A percentile compares a stretch with the other conserved stretches of the same genome.
These are phyloP conservation scores for Syritta pipiens DNA, from an alignment of 2,888 invertebrate species.

Conservation along the genomic window DNA sequence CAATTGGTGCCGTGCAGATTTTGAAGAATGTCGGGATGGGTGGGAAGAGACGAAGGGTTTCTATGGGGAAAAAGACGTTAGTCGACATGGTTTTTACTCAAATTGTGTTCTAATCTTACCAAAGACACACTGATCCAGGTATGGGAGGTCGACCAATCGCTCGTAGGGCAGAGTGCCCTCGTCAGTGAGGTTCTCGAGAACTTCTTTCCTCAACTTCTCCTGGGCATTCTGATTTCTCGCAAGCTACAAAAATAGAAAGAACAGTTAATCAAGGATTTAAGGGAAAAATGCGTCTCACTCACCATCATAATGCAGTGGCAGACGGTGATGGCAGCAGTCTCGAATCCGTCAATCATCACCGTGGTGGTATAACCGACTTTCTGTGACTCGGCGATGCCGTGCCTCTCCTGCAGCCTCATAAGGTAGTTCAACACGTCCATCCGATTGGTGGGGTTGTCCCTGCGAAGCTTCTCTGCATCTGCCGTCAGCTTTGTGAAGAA, in stretches of 20 bases:
- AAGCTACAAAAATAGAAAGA: conserved; percentile 62
- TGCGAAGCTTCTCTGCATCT: conserved; percentile 73
- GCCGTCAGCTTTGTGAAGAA: conserved; percentile 74
- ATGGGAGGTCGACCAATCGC: conserved; percentile 73
- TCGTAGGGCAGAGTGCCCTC: conserved; percentile 70
- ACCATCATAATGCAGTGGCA: conserved; percentile 71
- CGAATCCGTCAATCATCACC: conserved; percentile 74
- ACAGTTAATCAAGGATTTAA: neutral
- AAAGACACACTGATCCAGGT: conserved; percentile 73
- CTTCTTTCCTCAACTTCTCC: conserved; percentile 72
- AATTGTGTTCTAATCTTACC: conserved; percentile 64
- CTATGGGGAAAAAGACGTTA: conserved; percentile 68
- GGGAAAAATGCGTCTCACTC: neutral
- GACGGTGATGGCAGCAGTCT: conserved; percentile 72
- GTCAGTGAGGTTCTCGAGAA: conserved; percentile 64
- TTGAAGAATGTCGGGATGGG: conserved; percentile 71
- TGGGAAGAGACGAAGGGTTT: conserved; percentile 74
- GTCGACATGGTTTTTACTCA: neutral
- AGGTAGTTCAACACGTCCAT: conserved; percentile 75
- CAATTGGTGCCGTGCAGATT: conserved; percentile 71
- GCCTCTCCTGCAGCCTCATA: conserved; percentile 73
- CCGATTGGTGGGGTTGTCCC: conserved; percentile 68
- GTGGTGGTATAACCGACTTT: conserved; percentile 75
- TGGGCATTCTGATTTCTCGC: conserved; percentile 71
- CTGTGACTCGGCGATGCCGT: conserved; percentile 72